Conservation (phyloP, 2,797 vertebrate genomes). For the Smutsia temminckii region DNA sequence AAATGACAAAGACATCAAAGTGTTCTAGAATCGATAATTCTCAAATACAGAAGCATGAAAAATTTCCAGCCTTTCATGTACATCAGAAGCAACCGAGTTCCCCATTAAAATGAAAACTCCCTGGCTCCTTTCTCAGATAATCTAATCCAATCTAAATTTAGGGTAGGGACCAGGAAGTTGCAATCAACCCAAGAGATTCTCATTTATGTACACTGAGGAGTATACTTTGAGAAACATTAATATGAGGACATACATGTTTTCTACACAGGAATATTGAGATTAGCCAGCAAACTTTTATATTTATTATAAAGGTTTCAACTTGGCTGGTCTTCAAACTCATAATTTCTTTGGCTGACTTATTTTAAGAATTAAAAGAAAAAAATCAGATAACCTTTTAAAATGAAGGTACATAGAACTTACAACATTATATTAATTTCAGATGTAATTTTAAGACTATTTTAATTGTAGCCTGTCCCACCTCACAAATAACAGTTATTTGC, state of each 20-base stretch:
- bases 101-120: not conserved
- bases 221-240: not conserved
- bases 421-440: not conserved
- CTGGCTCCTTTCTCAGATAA: not conserved
- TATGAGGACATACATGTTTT: not conserved
- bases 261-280: not conserved
- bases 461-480: not conserved
- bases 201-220: not conserved
- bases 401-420: no score
- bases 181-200: not conserved
- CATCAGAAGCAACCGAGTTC: not conserved
- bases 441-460: slow-evolving; percentile 12
- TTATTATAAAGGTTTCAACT: not conserved
- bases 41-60: not conserved
- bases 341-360: not conserved
- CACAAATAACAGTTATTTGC: not conserved
- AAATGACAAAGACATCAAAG: not conserved
- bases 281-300: not conserved
- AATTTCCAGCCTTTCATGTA: not conserved
- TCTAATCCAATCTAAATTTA: not conserved
- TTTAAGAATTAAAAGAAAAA: no score
- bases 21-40: not conserved
- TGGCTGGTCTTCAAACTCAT: not conserved
- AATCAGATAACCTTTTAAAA: no score
- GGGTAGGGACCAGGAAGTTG: not conserved